These are phyloP conservation scores for Ornithorhynchus anatinus DNA, from an alignment of 2,113 vertebrate genomes.

Conservation along the genomic window DNA sequence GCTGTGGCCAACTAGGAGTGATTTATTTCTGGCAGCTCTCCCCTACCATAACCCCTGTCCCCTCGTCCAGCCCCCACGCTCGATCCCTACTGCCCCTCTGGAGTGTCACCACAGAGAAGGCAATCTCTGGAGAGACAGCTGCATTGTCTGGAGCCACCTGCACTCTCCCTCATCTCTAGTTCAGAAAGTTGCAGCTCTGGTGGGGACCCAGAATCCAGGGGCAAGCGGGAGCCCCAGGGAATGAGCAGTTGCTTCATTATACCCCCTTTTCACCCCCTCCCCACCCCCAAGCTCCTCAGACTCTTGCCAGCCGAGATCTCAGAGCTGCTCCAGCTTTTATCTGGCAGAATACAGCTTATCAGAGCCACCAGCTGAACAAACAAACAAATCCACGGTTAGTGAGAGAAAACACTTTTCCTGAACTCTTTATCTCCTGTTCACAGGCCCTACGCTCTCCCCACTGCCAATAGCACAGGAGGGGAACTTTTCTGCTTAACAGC, in stretches of 20 bases:
- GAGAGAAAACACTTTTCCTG: slow-evolving; percentile 55
- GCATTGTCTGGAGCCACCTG: too few species aligned
- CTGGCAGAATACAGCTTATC: slow-evolving; percentile 61
- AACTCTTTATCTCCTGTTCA: slow-evolving; percentile 61
- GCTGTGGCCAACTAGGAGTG: too few species aligned
- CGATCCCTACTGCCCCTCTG: not conserved
- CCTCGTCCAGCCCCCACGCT: not conserved
- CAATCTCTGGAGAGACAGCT: too few species aligned
- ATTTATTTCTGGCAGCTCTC: too few species aligned
- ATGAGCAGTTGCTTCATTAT: slow-evolving; percentile 1
- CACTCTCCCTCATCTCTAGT: too few species aligned
- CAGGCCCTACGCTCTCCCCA: slow-evolving; percentile 55
- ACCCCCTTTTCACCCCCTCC: not conserved
- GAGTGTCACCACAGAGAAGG: too few species aligned
- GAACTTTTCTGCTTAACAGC: not conserved
- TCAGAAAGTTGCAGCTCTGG: too few species aligned
- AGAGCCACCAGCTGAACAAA: slow-evolving; percentile 66
- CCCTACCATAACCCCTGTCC: not conserved
- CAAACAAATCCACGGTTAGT: slow-evolving; percentile 57
- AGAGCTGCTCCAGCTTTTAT: slow-evolving; percentile 51
- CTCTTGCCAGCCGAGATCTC: slow-evolving; percentile 18
- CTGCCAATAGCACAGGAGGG: slow-evolving; percentile 49
- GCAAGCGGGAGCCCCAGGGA: not conserved
- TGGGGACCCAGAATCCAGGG: not conserved
- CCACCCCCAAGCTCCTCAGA: too few species aligned